Percentiles rank a stretch among this genome's conserved stretches.
Evolutionary conservation across 2,113 vertebrate genomes (phyloP).

Genomic region (Oncorhynchus keta): DNA sequence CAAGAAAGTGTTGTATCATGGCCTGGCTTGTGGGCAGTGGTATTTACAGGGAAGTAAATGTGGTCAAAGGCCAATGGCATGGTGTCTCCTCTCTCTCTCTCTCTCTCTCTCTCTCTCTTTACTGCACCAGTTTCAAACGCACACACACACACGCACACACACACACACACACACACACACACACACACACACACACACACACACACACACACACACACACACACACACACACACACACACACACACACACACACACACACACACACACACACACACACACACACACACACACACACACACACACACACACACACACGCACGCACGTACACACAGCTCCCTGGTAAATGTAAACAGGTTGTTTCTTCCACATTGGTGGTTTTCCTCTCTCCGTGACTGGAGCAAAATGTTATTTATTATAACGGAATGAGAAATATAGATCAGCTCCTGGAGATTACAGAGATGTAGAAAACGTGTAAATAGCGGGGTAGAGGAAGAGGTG

Average conservation of each 20-base stretch:
- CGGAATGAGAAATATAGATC: slow-evolving; percentile 67
- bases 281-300: slow-evolving; percentile 1
- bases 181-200: slow-evolving; percentile 4
- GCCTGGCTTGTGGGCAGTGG: too few species aligned
- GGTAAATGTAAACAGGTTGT: slow-evolving; percentile 53
- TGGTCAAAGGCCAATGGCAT: slow-evolving; percentile 46
- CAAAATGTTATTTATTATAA: slow-evolving; percentile 66
- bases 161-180: background rate
- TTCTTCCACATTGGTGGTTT: slow-evolving; percentile 53
- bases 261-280: slow-evolving; percentile 10
- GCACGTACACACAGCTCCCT: slow-evolving; percentile 9
- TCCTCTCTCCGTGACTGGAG: slow-evolving; percentile 45
- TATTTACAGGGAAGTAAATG: slow-evolving; percentile 5
- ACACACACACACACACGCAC: background rate
- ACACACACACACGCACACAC: slow-evolving; percentile 1
- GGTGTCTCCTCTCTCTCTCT: slow-evolving; percentile 7
- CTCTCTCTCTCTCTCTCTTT: slow-evolving; percentile 23
- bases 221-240: slow-evolving; percentile 8
- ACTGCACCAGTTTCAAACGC: slow-evolving; percentile 4
- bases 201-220: slow-evolving; percentile 6
- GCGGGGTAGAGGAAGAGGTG: background rate
- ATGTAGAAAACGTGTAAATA: slow-evolving; percentile 47
- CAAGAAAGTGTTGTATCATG: too few species aligned
- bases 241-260: background rate
- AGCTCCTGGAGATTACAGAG: slow-evolving; percentile 53